Evolutionary conservation across 2,888 invertebrate genomes (phyloP).

Genomic region (Boloria euphrosyne): DNA sequence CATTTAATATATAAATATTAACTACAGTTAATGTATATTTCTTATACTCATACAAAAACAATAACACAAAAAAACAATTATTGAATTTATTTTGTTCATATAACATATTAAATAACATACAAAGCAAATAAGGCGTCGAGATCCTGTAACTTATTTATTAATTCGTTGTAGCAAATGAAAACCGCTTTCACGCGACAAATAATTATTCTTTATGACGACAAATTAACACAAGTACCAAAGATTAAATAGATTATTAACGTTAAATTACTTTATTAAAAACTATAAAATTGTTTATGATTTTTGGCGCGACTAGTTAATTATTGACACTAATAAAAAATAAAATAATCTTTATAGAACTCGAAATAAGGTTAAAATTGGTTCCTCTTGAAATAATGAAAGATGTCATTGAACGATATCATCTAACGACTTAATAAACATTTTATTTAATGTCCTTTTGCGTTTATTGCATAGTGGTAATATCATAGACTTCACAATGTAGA

Average conservation of each 20-base stretch:
- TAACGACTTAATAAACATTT: constrained; percentile 21
- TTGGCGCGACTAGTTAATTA: constrained; percentile 9
- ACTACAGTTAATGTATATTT: too few relatives aligned
- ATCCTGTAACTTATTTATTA: too few relatives aligned
- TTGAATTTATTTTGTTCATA: too few relatives aligned
- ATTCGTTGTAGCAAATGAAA: too few relatives aligned
- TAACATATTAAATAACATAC: too few relatives aligned
- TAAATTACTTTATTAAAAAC: constrained; percentile 4
- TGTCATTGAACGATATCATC: constrained; percentile 25
- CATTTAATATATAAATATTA: too few relatives aligned
- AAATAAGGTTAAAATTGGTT: background rate
- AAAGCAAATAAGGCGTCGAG: too few relatives aligned
- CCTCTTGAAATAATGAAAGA: constrained; percentile 5
- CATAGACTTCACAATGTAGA: constrained; percentile 1
- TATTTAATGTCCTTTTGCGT: constrained; percentile 18
- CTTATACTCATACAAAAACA: too few relatives aligned
- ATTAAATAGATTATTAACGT: constrained; percentile 7
- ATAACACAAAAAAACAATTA: too few relatives aligned
- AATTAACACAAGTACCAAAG: background rate
- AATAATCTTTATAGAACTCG: background rate
- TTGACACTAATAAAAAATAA: background rate
- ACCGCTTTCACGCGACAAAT: too few relatives aligned
- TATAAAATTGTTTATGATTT: constrained; percentile 13
- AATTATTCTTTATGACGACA: background rate
- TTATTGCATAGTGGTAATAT: constrained; percentile 8